Evolutionary conservation across 1,140 invertebrate species (phyloP).

Genomic region (Scaptodrosophila lebanonensis): DNA sequence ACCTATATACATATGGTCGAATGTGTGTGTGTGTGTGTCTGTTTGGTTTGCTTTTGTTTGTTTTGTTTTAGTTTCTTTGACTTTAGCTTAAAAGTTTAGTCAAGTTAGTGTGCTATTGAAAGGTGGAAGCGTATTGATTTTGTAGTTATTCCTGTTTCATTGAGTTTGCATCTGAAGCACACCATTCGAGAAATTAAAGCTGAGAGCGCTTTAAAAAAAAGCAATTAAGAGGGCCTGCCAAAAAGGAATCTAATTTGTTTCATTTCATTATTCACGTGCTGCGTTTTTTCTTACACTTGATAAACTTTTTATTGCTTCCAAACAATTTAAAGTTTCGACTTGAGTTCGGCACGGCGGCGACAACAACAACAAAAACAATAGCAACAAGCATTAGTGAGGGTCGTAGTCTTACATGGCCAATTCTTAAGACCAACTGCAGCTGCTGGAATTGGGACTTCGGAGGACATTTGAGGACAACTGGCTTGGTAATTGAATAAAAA

Average conservation of each 20-base stretch:
- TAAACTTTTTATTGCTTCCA: constrained; percentile 73
- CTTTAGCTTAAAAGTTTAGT: constrained; percentile 29
- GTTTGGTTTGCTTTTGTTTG: constrained; percentile 13
- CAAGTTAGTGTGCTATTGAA: constrained; percentile 27
- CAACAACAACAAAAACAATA: constrained; percentile 28
- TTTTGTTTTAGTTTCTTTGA: constrained; percentile 49
- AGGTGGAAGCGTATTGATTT: constrained; percentile 28
- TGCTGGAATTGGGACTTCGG: constrained; percentile 18
- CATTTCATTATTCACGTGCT: constrained; percentile 14
- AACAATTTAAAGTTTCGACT: constrained; percentile 67
- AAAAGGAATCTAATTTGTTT: constrained; percentile 47
- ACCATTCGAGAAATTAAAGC: constrained; percentile 45
- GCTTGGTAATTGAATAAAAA: constrained; percentile 70
- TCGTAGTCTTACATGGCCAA: constrained; percentile 18
- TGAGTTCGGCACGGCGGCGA: too few relatives aligned
- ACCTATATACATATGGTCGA: constrained; percentile 5
- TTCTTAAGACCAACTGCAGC: constrained; percentile 44
- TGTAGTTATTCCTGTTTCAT: constrained; percentile 7
- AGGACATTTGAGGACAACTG: constrained; percentile 35
- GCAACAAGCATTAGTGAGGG: constrained; percentile 3
- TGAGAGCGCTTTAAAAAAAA: constrained; percentile 39
- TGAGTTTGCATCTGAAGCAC: too few relatives aligned
- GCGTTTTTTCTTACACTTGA: constrained; percentile 55
- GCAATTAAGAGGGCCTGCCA: constrained; percentile 64
- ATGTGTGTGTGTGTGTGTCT: constrained; percentile 15